Evolutionary conservation across 2,888 invertebrate genomes (phyloP).

Genomic region (Diaphora mendica): DNA sequence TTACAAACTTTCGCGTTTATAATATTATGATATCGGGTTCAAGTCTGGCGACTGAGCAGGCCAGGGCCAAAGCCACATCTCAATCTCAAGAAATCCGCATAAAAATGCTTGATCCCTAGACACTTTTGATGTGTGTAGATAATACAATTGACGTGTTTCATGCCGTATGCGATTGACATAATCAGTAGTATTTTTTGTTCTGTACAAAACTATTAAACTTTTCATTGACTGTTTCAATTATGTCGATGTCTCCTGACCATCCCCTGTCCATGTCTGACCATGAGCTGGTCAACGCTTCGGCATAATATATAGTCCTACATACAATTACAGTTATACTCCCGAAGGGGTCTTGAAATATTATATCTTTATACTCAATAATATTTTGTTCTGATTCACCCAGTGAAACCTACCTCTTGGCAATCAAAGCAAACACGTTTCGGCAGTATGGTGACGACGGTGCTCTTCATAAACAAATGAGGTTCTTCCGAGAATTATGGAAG

Average conservation of each 20-base stretch:
- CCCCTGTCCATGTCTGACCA: too few species aligned
- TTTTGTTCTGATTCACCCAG: neutral
- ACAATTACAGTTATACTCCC: neutral
- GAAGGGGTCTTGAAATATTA: neutral
- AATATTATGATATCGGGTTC: too few species aligned
- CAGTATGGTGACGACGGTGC: constrained; percentile 7
- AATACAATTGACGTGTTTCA: neutral
- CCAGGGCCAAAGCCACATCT: too few species aligned
- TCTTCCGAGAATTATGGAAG: constrained; percentile 5
- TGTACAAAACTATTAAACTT: neutral
- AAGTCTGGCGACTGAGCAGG: too few species aligned
- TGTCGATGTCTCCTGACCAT: neutral
- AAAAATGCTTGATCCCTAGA: too few species aligned
- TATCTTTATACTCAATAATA: neutral
- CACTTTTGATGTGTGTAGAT: too few species aligned
- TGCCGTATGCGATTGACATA: neutral
- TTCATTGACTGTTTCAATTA: neutral
- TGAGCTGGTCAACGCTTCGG: too few species aligned
- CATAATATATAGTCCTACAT: neutral
- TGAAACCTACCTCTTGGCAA: neutral
- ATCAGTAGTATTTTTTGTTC: too few species aligned
- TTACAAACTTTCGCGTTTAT: too few species aligned
- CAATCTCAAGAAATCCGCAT: too few species aligned
- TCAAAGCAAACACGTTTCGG: constrained; percentile 4
- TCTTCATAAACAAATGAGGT: constrained; percentile 14